phyloP scores from a whole-genome alignment of 2,888 invertebrate genomes.

The Oxytorus armatus region DNA sequence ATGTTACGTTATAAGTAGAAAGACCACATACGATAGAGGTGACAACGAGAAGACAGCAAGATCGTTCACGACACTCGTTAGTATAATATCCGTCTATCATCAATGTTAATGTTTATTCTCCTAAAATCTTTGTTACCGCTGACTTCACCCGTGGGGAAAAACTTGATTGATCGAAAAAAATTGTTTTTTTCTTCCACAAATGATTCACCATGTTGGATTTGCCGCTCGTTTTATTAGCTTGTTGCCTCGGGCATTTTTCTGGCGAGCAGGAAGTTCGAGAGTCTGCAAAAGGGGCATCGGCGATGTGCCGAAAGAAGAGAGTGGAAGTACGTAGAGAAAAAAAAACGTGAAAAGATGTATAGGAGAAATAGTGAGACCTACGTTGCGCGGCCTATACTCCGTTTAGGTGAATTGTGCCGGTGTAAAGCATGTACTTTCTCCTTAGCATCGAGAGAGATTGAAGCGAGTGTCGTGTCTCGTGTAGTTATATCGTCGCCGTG shows the following conservation, averaged over 20 bases:
- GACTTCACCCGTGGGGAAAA: constrained; percentile 5
- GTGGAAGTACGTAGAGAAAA: neutral
- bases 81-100: neutral
- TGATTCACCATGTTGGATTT: neutral
- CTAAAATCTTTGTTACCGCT: neutral
- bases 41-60: constrained; percentile 1
- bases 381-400: constrained; percentile 26
- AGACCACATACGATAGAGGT: neutral
- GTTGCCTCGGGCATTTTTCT: neutral
- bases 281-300: neutral
- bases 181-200: neutral
- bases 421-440: constrained; percentile 65
- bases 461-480: constrained; percentile 34
- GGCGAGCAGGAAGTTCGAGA: neutral
- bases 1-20: constrained; percentile 1
- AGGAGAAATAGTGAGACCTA: constrained; percentile 32
- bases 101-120: neutral
- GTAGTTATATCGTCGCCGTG: constrained; percentile 28
- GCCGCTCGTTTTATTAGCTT: neutral
- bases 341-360: constrained; percentile 22
- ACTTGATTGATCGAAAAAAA: neutral
- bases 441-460: constrained; percentile 45
- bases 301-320: constrained; percentile 6
- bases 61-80: neutral
- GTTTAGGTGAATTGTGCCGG: constrained; percentile 14